phyloP scores from a whole-genome alignment of 2,797 vertebrate species.

The Mionectes olivaceus region DNA sequence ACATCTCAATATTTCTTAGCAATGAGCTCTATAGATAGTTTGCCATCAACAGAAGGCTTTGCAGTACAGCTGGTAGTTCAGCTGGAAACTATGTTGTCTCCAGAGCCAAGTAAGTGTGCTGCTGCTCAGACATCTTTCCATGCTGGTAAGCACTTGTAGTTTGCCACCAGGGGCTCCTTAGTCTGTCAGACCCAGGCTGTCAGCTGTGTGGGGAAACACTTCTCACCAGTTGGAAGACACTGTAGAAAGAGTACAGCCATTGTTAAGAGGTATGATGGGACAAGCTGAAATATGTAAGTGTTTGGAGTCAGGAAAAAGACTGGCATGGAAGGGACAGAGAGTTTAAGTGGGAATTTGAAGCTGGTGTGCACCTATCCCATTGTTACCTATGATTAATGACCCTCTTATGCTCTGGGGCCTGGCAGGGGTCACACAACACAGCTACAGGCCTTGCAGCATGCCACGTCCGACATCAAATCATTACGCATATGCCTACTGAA shows the following conservation, averaged over 20 bases:
- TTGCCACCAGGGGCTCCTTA: constrained; percentile 43
- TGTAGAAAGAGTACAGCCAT: neutral
- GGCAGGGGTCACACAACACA: neutral
- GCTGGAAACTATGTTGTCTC: constrained; percentile 13
- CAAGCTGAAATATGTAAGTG: neutral
- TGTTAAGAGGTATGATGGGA: neutral
- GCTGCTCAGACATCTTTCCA: neutral
- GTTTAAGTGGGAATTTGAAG: neutral
- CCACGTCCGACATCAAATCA: neutral
- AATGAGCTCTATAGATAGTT: neutral
- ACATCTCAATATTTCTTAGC: neutral
- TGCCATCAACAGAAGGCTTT: neutral
- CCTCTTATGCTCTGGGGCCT: neutral
- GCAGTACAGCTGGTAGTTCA: constrained; percentile 11
- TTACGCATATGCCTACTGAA: neutral
- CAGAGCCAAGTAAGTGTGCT: neutral
- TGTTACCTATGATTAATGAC: constrained; percentile 17
- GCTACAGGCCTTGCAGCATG: neutral
- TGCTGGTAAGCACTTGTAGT: constrained; percentile 23
- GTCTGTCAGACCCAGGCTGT: neutral
- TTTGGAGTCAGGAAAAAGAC: neutral
- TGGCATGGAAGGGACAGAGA: neutral
- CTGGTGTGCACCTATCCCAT: neutral
- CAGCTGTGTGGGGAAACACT: neutral
- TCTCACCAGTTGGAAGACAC: neutral